These are phyloP conservation scores for Cebidichthys violaceus DNA, from an alignment of 2,113 vertebrate species.

Conservation along the genomic window DNA sequence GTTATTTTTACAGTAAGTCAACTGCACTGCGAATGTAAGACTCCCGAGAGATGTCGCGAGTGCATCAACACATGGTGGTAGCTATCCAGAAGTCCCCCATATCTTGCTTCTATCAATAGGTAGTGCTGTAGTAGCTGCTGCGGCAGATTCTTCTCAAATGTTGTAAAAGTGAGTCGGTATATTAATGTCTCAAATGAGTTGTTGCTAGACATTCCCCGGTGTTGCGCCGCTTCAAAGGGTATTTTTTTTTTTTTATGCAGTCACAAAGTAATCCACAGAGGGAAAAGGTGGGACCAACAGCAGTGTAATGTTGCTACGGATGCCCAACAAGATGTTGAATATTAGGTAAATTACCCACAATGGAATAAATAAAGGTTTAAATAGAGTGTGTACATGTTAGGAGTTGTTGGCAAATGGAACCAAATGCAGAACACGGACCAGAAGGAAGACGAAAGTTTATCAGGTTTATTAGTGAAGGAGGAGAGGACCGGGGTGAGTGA, in stretches of 20 bases:
- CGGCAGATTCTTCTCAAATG: conserved; percentile 15
- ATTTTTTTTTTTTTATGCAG: background rate
- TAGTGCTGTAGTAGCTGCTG: conserved; percentile 12
- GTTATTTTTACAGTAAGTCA: conserved; percentile 52
- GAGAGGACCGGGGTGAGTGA: background rate
- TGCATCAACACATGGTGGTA: conserved; percentile 37
- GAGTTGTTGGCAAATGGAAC: background rate
- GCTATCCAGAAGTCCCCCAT: conserved; percentile 37
- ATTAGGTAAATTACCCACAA: background rate
- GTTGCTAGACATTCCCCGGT: background rate
- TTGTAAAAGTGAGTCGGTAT: background rate
- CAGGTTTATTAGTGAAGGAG: background rate
- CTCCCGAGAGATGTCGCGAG: conserved; percentile 36
- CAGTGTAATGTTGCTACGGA: background rate
- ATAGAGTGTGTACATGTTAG: background rate
- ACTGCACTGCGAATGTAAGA: conserved; percentile 20
- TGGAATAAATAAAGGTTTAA: background rate
- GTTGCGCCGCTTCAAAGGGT: background rate
- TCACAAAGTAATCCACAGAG: conserved; percentile 10
- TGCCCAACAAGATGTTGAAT: background rate
- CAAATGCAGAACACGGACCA: background rate
- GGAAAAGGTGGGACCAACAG: conserved; percentile 2
- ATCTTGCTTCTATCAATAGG: conserved; percentile 36
- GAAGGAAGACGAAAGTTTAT: background rate
- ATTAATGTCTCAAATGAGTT: conserved; percentile 30